Evolutionary conservation across 2,797 vertebrate species (phyloP), one percentile per base, ranked within the genome.

Genomic region (Premnoplex brunnescens): DNA sequence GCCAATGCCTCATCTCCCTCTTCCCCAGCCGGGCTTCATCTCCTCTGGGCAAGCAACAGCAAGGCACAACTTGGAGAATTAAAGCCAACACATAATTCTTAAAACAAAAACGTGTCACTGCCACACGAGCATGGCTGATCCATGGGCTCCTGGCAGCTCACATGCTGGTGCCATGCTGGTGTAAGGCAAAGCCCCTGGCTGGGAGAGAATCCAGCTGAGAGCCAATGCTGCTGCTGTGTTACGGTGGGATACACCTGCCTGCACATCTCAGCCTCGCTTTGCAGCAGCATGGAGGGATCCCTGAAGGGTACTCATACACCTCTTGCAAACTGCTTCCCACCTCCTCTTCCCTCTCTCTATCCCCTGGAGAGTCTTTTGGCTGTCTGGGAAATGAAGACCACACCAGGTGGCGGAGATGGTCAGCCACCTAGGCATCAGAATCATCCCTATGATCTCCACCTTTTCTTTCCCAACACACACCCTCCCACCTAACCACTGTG

Each of bases 41-140:
- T 83, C 82, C 37, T 68, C 49, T 56, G 51, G 34, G 32, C 0
- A 0, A 85, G 15, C 71, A 75, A 75, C 44, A 91, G 39, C 67
- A 34, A 87, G 9, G 5, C 67, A 48, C 67, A 82, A 26, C 58
- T 78, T 52, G 55, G 63, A 87, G 54, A 93, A 81, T 41, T 37
- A 68, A 87, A 95, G 49, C 67, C 41, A 81, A 30, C 15, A 16
- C 17, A 6, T 64, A 76, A 85, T 39, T 88, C 79, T 72, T 68
- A 41, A 73, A 72, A 71, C 52, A 95, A 91, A 81, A 81, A 64
- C 1, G 8, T 48, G 69, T 67, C 80, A 14, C 79, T 7, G 12
- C 46, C 85, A 83, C 11, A 7, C 0, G 4, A 85, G 69, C 69
- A 23, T 0, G 0, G 54, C 62, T 67, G 66, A 75, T 76, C 59